Conservation (phyloP, 1,140 invertebrate genomes). For the Drosophila fuyamai region DNA sequence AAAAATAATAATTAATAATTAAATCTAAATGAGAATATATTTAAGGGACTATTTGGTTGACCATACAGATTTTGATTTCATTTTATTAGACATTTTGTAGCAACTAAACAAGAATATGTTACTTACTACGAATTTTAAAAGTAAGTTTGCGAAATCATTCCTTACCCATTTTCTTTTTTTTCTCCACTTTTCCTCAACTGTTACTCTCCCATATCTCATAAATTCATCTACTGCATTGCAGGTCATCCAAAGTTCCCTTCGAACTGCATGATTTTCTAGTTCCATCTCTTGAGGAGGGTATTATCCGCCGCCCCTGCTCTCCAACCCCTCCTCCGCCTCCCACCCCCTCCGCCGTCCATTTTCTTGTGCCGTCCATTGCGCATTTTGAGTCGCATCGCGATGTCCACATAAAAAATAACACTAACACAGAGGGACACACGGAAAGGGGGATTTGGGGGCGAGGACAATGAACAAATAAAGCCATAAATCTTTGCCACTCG, state of each 20-base stretch:
- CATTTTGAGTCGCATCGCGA: slow-evolving; percentile 47
- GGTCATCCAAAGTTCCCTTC: slow-evolving; percentile 13
- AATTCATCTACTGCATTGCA: slow-evolving; percentile 1
- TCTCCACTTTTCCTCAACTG: background rate
- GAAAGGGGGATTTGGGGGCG: background rate
- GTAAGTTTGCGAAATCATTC: too few species aligned
- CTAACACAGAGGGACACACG: slow-evolving; percentile 27
- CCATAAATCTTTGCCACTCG: slow-evolving; percentile 73
- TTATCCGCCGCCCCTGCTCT: background rate
- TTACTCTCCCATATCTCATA: background rate
- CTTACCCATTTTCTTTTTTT: background rate
- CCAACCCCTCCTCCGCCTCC: background rate
- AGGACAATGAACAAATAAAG: slow-evolving; percentile 72
- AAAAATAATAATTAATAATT: too few species aligned
- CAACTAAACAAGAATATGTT: too few species aligned
- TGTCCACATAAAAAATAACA: slow-evolving; percentile 60
- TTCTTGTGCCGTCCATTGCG: slow-evolving; percentile 8
- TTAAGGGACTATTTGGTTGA: too few species aligned
- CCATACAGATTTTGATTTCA: too few species aligned
- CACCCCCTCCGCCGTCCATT: background rate
- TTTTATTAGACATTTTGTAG: too few species aligned
- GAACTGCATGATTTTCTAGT: background rate
- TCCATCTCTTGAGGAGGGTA: background rate
- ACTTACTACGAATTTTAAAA: too few species aligned
- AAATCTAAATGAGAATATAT: too few species aligned